Evolutionary conservation across 1,140 invertebrate species (phyloP), one percentile per base, ranked within the genome.

Genomic region (Oreohelix idahoensis): DNA sequence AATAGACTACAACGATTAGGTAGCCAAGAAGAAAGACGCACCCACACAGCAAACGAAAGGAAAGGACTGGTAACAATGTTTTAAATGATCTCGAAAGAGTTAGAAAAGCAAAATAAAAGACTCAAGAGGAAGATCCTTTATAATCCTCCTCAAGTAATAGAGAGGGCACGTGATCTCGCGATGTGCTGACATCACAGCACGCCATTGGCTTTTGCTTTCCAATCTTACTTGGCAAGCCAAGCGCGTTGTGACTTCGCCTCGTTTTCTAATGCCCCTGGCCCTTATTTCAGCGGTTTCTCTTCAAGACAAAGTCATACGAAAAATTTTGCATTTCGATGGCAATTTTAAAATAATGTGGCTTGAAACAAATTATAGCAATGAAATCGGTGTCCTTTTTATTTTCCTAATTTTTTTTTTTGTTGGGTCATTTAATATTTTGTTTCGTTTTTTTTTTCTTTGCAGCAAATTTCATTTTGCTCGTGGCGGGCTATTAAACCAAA

Each of bases 281-380:
- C 38, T 45, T 38, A 76, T 83, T 42, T 80, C 23, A 51, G 10
- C 74, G 45, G n/a, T 29, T 76, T 76, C 45, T 35, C 26, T 23
- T 76, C 36, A 29, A 39, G 45, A 36, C 29, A 76, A 76, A 76
- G 45, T 49, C 74, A 51, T 29, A 51, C 32, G 26, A 51, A 29
- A 51, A 51, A 76, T 45, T 76, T n/a, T 35, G 74, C 74, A 76
- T 49, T 49, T 76, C 74, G 42, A 51, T 45, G 42, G 74, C 74
- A 76, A 76, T 76, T 49, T 51, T 45, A 76, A 51, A 76, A 53
- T 76, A 76, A 76, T 76, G 74, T 76, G 74, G 74, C 74, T 76
- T 76, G 45, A 76, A 76, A 76, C 42, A 45, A 76, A 76, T 76
- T 51, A 76, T 49, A 29, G 74, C 74, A 51, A 42, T 45, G 74